Base-by-base conservation (phyloP, 2,888 invertebrate species). In the Prosopocoilus inquinatus region DNA sequence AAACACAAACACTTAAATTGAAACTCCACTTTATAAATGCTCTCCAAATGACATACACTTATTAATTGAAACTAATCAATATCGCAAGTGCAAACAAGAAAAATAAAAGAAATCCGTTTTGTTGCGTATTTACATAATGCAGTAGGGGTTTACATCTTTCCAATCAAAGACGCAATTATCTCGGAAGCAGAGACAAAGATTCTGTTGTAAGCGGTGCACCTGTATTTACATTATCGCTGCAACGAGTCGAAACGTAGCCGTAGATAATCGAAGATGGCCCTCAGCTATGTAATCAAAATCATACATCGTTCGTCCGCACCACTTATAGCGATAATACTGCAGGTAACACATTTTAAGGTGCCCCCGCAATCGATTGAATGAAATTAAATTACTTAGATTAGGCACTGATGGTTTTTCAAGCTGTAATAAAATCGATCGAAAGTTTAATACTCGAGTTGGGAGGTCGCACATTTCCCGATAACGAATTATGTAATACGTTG, bases 401-500 rank as follows among this genome's bases (percentile, higher is more conserved):
- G 59, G 51, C 55, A 55, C 52, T 56, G 51, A 58, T 58, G 53
- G 57, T 36, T 58, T 55, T 53, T 55, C 49, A 49, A 49, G 51
- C 48, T 50, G 20, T 28, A 28, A 51, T 58, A 58, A 60, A 60
- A 60, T 55, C 53, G 53, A 56, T 57, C 57, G 46, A 34, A 55
- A 60, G 57, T 60, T 63, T 55, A 61, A 58, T 55, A 58, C 60
- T 58, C 62, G 60, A 60, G 59, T 54, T 59, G 59, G 58, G 60
- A 59, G 62, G 62, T 61, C 62, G 60, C 13, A 13, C 16, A 20
- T 55, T 20, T 38, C 49, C 46, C 44, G 47, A 36, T 48, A 52
- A 56, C 12, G 55, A 49, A 45, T 53, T 50, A 50, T 50, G 53
- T 13, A 55, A 53, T 13, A 38, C 44, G 45, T 11, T 52, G 39